Base-by-base conservation (phyloP, 2,797 vertebrate genomes). In the Thunnus albacares region DNA sequence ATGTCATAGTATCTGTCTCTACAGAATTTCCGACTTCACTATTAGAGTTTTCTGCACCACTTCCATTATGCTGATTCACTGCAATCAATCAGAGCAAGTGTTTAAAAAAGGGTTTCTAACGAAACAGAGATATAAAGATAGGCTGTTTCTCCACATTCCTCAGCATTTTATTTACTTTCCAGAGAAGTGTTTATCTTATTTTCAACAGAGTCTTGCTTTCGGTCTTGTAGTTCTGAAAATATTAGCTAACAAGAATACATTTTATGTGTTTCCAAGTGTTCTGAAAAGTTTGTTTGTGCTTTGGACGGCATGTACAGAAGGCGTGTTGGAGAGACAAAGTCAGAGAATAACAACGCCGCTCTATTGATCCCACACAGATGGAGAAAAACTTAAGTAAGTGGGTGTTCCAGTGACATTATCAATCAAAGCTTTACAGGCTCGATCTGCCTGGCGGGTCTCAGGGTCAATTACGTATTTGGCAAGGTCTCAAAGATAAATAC, bases 391-490 rank as follows among this genome's bases (percentile, higher is more conserved):
- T 67, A 49, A 60, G 55, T 67, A 49, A 60, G 55, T 13, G 56
- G 53, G 58, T 58, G 72, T 52, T 43, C 35, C 73, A 51, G 52
- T 0, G 7, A 67, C 26, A 53, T 71, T 63, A 86, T 86, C 70
- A 75, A 64, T 87, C 66, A 75, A 35, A 67, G 72, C 62, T 73
- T 60, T 45, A 52, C 43, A 58, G 64, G 30, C 20, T 15, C 53
- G 57, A 65, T 81, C 49, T 52, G 64, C n/a, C 2, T 8, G 20
- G 28, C 43, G 38, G 13, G 79, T 60, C 51, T 71, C 75, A 71
- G 72, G 81, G 66, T 83, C 79, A 81, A 75, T 76, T 51, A 77
- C 12, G 0, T n/a, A 20, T 18, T 10, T 82, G 81, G 66, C 71
- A 60, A 26, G 3, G 62, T 30, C 28, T 30, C 28, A 30, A 30